A percentile compares a stretch with the other conserved stretches of the same genome.
These are phyloP conservation scores for Tyto alba DNA, from an alignment of 2,113 vertebrate species.

Conservation along the genomic window DNA sequence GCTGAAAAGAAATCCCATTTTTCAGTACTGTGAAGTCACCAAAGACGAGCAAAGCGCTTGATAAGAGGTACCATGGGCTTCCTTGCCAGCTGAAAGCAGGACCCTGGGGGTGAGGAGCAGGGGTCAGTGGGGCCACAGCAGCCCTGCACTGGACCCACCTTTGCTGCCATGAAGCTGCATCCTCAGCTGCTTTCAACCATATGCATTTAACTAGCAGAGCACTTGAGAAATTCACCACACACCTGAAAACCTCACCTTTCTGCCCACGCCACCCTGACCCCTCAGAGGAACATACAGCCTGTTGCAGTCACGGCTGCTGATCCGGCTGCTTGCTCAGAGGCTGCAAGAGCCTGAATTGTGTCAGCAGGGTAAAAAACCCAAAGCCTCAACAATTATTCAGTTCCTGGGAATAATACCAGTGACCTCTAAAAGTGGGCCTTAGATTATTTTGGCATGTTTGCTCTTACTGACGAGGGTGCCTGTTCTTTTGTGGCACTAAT, in stretches of 20 bases:
- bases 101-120: background rate
- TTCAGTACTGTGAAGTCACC: too few species aligned
- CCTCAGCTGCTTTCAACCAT: background rate
- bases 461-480: background rate
- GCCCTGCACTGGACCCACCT: background rate
- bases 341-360: background rate
- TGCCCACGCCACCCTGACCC: background rate
- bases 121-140: background rate
- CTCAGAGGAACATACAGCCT: background rate
- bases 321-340: background rate
- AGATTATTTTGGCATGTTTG: background rate
- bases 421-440: background rate
- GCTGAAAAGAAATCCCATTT: background rate
- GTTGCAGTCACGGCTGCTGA: background rate
- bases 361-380: background rate
- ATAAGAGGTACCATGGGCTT: accelerated
- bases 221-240: background rate
- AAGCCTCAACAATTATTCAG: background rate
- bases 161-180: background rate
- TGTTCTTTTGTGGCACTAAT: background rate
- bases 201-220: background rate
- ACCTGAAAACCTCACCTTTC: background rate
- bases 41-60: too few species aligned
- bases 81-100: background rate
- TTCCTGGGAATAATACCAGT: background rate